Conservation (phyloP, 30 jellyfish, hydroid and myxozoan species). For the Pelagia noctiluca region DNA sequence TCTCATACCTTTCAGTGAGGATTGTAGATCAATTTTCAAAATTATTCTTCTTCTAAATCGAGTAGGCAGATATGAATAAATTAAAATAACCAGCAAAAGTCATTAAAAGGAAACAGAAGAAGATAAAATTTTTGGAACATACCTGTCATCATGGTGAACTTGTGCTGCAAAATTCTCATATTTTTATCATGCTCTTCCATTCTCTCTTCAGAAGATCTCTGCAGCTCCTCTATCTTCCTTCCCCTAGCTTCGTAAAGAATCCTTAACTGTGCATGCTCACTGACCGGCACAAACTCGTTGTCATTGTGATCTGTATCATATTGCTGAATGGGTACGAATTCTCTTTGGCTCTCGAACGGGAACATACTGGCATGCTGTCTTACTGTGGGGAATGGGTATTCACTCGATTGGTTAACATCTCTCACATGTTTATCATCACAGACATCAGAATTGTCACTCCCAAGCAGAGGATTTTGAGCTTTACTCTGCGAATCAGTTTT, state of each 20-base stretch:
- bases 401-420: too few relatives aligned
- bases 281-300: not conserved
- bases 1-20: too few relatives aligned
- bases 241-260: slow-evolving; percentile 91
- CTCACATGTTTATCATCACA: too few relatives aligned
- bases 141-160: slow-evolving; percentile 71
- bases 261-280: slow-evolving; percentile 65
- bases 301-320: not conserved
- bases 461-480: not conserved
- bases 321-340: not conserved
- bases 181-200: slow-evolving; percentile 66
- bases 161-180: slow-evolving; percentile 74
- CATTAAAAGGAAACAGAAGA: too few relatives aligned
- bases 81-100: too few relatives aligned
- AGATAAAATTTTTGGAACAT: too few relatives aligned
- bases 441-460: too few relatives aligned
- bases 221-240: slow-evolving; percentile 79
- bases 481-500: not conserved
- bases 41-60: too few relatives aligned
- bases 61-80: too few relatives aligned
- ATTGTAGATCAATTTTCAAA: too few relatives aligned
- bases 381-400: too few relatives aligned
- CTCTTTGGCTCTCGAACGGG: not conserved
- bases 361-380: slow-evolving; percentile 17
- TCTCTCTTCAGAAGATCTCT: slow-evolving; percentile 26